Conservation (phyloP, 1,140 invertebrate genomes). For the Octopus sinensis region DNA sequence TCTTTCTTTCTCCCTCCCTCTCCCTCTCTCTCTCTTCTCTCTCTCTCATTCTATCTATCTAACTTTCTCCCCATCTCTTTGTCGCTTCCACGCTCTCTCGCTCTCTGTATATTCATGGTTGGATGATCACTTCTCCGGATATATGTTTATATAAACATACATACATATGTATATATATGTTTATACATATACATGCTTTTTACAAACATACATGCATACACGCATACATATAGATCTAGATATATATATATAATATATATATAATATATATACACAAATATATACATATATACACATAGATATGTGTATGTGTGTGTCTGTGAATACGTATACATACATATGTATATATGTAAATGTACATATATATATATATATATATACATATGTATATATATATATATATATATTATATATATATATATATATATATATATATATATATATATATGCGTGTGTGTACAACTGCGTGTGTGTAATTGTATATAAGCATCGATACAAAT, state of each 20-base stretch:
- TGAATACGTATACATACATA: not conserved
- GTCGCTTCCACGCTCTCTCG: no score
- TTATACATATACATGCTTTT: no score
- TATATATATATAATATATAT: no score
- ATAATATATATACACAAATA: not conserved
- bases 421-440: conserved; percentile 5
- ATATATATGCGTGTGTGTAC: not conserved
- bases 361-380: conserved; percentile 2
- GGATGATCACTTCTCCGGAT: no score
- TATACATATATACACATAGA: not conserved
- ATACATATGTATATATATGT: not conserved
- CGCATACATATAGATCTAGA: no score
- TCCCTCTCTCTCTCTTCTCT: no score
- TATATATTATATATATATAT: conserved; percentile 5
- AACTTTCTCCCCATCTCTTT: no score
- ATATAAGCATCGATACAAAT: no score
- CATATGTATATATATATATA: not conserved
- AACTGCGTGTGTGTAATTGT: not conserved
- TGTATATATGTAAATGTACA: not conserved
- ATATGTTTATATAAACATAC: not conserved
- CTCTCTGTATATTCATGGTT: no score
- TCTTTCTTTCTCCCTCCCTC: no score
- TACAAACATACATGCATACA: no score
- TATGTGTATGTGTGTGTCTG: not conserved
- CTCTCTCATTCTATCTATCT: no score